phyloP scores from a whole-genome alignment of 2,888 invertebrate genomes.

The Eristalis pertinax region DNA sequence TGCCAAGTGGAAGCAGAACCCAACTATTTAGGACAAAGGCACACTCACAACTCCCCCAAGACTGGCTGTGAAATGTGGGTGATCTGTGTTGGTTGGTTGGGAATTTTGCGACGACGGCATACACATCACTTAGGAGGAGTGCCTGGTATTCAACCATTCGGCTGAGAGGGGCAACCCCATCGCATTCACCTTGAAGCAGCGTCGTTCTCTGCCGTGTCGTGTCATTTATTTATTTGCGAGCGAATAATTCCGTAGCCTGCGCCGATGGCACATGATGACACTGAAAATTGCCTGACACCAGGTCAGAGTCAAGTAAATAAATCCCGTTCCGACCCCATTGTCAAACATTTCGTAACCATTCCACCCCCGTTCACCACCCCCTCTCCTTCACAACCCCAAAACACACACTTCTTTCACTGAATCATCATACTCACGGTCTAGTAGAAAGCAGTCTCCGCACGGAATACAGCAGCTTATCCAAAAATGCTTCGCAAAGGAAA shows the following conservation, averaged over 20 bases:
- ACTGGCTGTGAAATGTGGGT: neutral
- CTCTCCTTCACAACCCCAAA: no score
- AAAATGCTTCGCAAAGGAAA: neutral
- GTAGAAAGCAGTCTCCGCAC: constrained; percentile 51
- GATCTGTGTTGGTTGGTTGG: neutral
- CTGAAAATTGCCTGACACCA: constrained; percentile 61
- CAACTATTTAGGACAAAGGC: neutral
- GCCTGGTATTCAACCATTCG: neutral
- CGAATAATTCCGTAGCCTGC: constrained; percentile 20
- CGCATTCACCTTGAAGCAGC: constrained; percentile 51
- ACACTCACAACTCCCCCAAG: neutral
- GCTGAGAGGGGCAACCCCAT: constrained; percentile 6
- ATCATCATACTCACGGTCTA: constrained; percentile 56
- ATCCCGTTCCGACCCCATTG: constrained; percentile 1
- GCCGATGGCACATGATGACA: constrained; percentile 65
- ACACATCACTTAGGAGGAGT: neutral
- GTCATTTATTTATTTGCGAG: constrained; percentile 50
- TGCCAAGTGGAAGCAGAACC: neutral
- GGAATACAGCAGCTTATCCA: constrained; percentile 12
- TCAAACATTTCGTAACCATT: constrained; percentile 17
- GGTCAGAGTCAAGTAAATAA: constrained; percentile 28
- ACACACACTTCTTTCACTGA: constrained; percentile 12
- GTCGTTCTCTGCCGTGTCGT: constrained; percentile 26
- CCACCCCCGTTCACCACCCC: neutral
- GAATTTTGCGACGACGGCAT: neutral